Percentiles rank a stretch among this genome's conserved stretches.
Conservation (phyloP, 2,113 vertebrate genomes). For the Aspiorhynchus laticeps region DNA sequence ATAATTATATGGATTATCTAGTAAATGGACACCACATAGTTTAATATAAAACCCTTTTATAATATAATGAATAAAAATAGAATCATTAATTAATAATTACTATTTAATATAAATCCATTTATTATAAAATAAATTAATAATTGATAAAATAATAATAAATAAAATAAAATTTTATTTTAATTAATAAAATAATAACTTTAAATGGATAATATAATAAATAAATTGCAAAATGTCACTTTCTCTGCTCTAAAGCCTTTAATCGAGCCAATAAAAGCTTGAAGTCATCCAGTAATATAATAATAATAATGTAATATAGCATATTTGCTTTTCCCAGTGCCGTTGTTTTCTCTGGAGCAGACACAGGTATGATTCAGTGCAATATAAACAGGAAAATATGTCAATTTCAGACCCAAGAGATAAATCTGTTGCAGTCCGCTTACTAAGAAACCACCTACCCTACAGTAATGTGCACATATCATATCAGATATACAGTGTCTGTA, state of each 20-base stretch:
- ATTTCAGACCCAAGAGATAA: slow-evolving; percentile 56
- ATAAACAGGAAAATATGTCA: slow-evolving; percentile 58
- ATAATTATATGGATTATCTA: not conserved
- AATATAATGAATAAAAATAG: no score
- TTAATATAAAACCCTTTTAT: no score
- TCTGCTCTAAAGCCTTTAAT: slow-evolving; percentile 16
- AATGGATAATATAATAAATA: not conserved
- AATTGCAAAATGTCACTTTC: not conserved
- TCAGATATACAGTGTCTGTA: not conserved
- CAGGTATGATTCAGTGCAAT: slow-evolving; percentile 54
- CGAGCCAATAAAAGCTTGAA: slow-evolving; percentile 40
- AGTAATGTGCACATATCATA: not conserved
- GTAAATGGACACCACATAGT: no score
- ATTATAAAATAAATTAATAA: not conserved
- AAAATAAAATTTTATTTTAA: no score
- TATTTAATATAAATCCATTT: no score
- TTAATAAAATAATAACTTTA: not conserved
- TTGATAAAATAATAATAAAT: not conserved
- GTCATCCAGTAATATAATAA: slow-evolving; percentile 38
- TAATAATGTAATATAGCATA: slow-evolving; percentile 43
- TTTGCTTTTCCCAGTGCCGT: slow-evolving; percentile 51
- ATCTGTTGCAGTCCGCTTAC: slow-evolving; percentile 49
- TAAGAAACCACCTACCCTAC: slow-evolving; percentile 39
- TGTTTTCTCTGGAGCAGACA: slow-evolving; percentile 53
- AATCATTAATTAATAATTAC: no score